Evolutionary conservation across 37 sponge, comb jelly and placozoan species (phyloP).

Genomic region (Haliclona indistincta): DNA sequence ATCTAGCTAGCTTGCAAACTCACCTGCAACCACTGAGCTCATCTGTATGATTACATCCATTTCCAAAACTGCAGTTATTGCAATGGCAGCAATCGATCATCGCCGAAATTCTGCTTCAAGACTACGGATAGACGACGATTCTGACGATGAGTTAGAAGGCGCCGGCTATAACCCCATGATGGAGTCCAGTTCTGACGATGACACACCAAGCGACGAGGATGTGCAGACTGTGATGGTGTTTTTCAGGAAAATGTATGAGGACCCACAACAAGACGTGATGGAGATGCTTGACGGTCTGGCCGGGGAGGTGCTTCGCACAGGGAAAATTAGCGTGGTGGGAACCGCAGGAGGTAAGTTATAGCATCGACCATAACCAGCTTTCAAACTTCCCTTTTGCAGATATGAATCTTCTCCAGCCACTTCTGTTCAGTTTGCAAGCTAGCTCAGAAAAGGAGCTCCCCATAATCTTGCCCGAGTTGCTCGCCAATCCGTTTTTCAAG

Average conservation of each 20-base stretch:
- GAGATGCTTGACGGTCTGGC: constrained; percentile 48
- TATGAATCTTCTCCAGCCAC: constrained; percentile 44
- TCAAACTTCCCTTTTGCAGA: constrained; percentile 16
- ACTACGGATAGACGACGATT: too few species aligned
- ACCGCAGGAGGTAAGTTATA: constrained; percentile 44
- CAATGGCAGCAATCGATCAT: too few species aligned
- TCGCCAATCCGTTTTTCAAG: not conserved
- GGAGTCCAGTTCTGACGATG: constrained; percentile 1
- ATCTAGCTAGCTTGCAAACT: too few species aligned
- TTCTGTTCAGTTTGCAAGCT: constrained; percentile 49
- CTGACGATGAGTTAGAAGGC: too few species aligned
- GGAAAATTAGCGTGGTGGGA: constrained; percentile 27
- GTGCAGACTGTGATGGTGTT: not conserved
- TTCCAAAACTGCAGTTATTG: too few species aligned
- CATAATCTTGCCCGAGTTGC: constrained; percentile 43
- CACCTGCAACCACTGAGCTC: too few species aligned
- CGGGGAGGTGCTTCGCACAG: constrained; percentile 31
- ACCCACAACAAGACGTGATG: constrained; percentile 50
- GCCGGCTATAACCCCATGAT: too few species aligned
- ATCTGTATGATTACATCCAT: too few species aligned
- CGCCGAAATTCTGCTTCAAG: too few species aligned
- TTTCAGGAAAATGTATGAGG: constrained; percentile 24
- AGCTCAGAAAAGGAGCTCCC: constrained; percentile 17
- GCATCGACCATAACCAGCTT: not conserved
- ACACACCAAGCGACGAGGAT: not conserved